Evolutionary conservation across 2,113 vertebrate genomes (phyloP).

Genomic region (Cephalopterus ornatus): DNA sequence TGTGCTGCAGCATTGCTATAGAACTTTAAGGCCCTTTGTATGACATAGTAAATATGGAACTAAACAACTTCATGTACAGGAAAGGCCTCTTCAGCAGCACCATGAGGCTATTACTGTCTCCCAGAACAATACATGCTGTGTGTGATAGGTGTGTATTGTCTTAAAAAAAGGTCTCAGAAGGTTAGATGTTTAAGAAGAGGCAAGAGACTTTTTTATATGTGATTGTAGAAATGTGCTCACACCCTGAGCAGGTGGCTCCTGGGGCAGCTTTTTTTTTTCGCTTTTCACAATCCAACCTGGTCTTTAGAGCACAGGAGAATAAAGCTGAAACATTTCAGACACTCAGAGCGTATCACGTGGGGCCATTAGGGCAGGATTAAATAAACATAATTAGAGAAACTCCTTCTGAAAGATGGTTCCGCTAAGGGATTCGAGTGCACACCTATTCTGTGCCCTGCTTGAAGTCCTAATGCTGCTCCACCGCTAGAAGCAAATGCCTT

Average conservation of each 20-base stretch:
- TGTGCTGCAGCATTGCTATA: neutral
- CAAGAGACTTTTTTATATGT: neutral
- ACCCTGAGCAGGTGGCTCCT: neutral
- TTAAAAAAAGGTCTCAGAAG: neutral
- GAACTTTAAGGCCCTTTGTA: neutral
- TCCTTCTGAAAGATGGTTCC: neutral
- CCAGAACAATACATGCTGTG: neutral
- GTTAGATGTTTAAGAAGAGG: neutral
- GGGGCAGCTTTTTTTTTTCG: neutral
- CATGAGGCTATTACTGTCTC: neutral
- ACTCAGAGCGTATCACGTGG: fast-evolving
- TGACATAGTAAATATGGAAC: neutral
- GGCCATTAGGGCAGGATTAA: slow-evolving; percentile 40
- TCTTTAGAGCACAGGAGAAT: neutral
- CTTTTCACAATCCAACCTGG: neutral
- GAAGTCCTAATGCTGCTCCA: slow-evolving; percentile 28
- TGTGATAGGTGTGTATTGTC: neutral
- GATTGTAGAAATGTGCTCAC: neutral
- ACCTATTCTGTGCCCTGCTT: slow-evolving; percentile 5
- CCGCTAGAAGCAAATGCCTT: slow-evolving; percentile 31
- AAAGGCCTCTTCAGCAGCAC: neutral
- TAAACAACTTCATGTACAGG: neutral
- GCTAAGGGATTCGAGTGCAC: neutral
- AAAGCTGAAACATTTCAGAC: neutral
- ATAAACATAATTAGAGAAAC: slow-evolving; percentile 22